These are phyloP conservation scores for Melipona quadrifasciata DNA, from an alignment of 1,140 invertebrate species.

Conservation along the genomic window DNA sequence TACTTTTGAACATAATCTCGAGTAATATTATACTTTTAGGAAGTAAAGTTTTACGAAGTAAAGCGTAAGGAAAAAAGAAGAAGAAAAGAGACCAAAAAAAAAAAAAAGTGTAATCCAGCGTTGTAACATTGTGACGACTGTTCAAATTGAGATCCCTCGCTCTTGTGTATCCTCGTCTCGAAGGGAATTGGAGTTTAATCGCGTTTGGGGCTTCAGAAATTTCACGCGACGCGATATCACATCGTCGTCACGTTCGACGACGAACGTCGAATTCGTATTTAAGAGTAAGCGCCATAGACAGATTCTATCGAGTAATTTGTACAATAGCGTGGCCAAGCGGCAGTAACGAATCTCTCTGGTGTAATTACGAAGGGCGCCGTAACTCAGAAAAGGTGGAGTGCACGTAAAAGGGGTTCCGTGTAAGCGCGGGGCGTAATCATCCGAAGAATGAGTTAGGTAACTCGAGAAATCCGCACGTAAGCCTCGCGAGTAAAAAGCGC, in stretches of 20 bases:
- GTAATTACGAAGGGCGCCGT: slow-evolving; percentile 31
- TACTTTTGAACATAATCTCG: not conserved
- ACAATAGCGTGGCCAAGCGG: slow-evolving; percentile 15
- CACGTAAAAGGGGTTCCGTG: slow-evolving; percentile 38
- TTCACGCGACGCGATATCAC: not conserved
- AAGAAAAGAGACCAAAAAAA: not conserved
- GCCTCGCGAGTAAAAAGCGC: slow-evolving; percentile 38
- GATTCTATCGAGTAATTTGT: slow-evolving; percentile 21
- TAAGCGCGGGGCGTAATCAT: slow-evolving; percentile 41
- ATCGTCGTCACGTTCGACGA: not conserved
- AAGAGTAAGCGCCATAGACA: not conserved
- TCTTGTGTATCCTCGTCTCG: too few relatives aligned
- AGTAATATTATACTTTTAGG: not conserved
- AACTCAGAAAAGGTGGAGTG: slow-evolving; percentile 20
- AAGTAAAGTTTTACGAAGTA: too few relatives aligned
- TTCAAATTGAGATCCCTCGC: too few relatives aligned
- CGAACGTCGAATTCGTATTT: not conserved
- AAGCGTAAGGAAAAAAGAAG: not conserved
- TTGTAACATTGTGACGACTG: too few relatives aligned
- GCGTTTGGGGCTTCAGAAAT: not conserved
- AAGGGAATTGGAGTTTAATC: not conserved
- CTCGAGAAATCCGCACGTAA: slow-evolving; percentile 38
- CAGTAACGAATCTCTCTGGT: slow-evolving; percentile 7
- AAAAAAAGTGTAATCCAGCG: not conserved
- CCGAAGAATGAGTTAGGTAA: slow-evolving; percentile 42